Percentiles rank a stretch among this genome's conserved stretches.
phyloP scores from a whole-genome alignment of 2,888 invertebrate species.

The Tetanocera ferruginea region DNA sequence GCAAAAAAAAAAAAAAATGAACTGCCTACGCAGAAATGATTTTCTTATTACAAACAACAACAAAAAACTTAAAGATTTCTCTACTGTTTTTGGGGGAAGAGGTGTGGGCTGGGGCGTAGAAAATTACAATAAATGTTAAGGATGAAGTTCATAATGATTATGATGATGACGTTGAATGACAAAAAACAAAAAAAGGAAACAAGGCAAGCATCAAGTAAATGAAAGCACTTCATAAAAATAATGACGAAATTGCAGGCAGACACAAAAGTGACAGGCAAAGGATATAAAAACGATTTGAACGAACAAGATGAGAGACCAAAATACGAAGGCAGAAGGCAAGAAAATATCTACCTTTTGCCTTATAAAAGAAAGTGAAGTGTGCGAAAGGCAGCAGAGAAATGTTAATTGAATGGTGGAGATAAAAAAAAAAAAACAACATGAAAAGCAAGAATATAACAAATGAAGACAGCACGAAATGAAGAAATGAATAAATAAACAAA shows the following conservation, averaged over 20 bases:
- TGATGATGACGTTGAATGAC: not conserved
- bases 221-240: slow-evolving; percentile 12
- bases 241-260: slow-evolving; percentile 1
- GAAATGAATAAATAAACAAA: slow-evolving; percentile 1
- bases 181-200: not conserved
- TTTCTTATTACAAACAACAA: not conserved
- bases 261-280: slow-evolving; percentile 9
- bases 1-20: too few species aligned
- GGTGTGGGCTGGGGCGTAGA: not conserved
- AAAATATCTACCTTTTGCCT: not conserved
- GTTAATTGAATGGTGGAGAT: slow-evolving; percentile 4
- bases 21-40: too few species aligned
- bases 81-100: too few species aligned
- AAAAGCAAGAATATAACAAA: not conserved
- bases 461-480: not conserved
- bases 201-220: slow-evolving; percentile 17
- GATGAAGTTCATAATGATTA: slow-evolving; percentile 6
- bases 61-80: too few species aligned
- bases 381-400: slow-evolving; percentile 3
- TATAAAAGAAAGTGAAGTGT: not conserved
- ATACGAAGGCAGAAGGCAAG: not conserved
- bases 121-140: slow-evolving; percentile 19
- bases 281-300: slow-evolving; percentile 1
- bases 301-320: not conserved
- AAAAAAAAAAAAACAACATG: not conserved